Evolutionary conservation across 1,140 invertebrate species (phyloP), one percentile per base, ranked within the genome.

Genomic region (Aphis craccivora): DNA sequence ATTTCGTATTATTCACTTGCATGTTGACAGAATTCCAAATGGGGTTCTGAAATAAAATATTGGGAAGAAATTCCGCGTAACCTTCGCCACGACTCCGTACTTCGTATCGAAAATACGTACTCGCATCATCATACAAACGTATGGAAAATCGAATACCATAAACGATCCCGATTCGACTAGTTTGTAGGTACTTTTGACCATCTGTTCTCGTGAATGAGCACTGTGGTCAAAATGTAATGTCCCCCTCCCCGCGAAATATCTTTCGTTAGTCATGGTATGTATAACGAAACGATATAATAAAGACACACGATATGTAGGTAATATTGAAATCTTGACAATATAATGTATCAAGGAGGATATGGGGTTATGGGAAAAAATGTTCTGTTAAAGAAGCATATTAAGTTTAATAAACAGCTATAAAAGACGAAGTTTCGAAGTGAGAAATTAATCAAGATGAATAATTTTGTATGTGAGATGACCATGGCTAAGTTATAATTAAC

Each of bases 21-120:
- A n/a, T 76, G 60, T 76, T 76, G 60, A 76, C 60, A 76, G 60
- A 76, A 76, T 76, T n/a, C 30, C 60, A 76, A 76, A 76, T 76
- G 60, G 30, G 60, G 60, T n/a, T n/a, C n/a, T n/a, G 60, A 76
- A 76, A 76, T 76, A 76, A 76, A n/a, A n/a, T 76, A 76, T n/a
- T 6, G 14, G 14, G 30, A 20, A 76, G 18, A n/a, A 76, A n/a
- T 18, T 76, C 60, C 60, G 14, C 60, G 14, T 18, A n/a, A 67
- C n/a, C 14, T n/a, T 76, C 30, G 60, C 4, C 2, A n/a, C 14
- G 60, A 76, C 60, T 76, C 30, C 30, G 14, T n/a, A 35, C 5
- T 76, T n/a, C 3, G 60, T n/a, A n/a, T 76, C 11, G 30, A 76
- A 76, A 76, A 76, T 76, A 18, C 60, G n/a, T 67, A 76, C 60